These are phyloP conservation scores for Aelia acuminata DNA, from an alignment of 2,888 invertebrate species.

Conservation along the genomic window DNA sequence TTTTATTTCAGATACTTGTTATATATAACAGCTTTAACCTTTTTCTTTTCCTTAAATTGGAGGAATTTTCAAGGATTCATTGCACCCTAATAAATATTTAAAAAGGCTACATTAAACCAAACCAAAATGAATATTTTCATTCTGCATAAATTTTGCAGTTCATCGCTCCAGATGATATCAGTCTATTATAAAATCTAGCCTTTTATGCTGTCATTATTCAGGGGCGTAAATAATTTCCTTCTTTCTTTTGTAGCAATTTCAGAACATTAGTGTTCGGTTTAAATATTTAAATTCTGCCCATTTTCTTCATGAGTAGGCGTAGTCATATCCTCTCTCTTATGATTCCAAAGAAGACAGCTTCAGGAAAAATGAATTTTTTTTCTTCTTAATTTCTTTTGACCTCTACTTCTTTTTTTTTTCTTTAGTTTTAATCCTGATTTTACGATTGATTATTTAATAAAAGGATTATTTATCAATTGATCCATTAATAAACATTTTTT, in stretches of 20 bases:
- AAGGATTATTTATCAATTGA: too few relatives aligned
- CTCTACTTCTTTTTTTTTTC: too few relatives aligned
- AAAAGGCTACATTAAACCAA: background rate
- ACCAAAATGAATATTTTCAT: background rate
- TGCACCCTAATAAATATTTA: background rate
- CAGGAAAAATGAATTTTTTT: too few relatives aligned
- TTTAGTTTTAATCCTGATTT: too few relatives aligned
- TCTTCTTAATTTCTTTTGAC: too few relatives aligned
- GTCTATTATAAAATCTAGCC: background rate
- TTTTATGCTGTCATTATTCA: background rate
- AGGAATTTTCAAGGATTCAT: background rate
- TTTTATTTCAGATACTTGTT: too few relatives aligned
- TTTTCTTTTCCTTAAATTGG: too few relatives aligned
- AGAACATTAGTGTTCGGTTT: background rate
- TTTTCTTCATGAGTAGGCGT: background rate
- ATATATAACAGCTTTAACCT: too few relatives aligned
- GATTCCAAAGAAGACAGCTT: too few relatives aligned
- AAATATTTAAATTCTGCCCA: background rate
- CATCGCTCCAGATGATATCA: constrained; percentile 6
- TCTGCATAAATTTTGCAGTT: background rate
- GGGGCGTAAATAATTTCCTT: background rate
- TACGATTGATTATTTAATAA: too few relatives aligned
- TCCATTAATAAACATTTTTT: too few relatives aligned
- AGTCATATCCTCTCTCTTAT: too few relatives aligned
- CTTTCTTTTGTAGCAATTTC: background rate